phyloP scores from a whole-genome alignment of 2,888 invertebrate genomes.

The Noctua comes region DNA sequence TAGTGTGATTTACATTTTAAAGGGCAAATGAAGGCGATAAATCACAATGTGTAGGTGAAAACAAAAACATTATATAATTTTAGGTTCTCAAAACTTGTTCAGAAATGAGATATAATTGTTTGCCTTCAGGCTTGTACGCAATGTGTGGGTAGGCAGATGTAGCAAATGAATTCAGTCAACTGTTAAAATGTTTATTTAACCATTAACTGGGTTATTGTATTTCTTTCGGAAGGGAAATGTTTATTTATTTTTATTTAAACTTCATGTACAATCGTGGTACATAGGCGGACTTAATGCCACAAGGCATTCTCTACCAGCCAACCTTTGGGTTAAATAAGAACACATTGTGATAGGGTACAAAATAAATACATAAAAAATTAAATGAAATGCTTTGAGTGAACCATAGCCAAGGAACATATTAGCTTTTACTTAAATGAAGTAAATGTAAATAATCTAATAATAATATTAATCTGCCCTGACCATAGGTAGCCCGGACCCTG shows the following conservation, averaged over 20 bases:
- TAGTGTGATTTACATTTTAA: conserved; percentile 36
- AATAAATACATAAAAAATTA: no score
- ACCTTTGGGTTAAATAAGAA: no score
- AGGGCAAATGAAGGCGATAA: conserved; percentile 41
- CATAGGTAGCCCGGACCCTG: no score
- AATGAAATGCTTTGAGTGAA: background rate
- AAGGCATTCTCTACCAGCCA: no score
- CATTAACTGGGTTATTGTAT: background rate
- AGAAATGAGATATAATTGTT: conserved; percentile 3
- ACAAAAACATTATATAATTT: conserved; percentile 44
- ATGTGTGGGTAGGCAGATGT: conserved; percentile 17
- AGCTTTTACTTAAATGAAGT: background rate
- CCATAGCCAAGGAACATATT: background rate
- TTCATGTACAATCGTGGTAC: no score
- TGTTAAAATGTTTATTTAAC: background rate
- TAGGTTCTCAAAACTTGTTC: conserved; percentile 4
- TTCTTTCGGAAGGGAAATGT: background rate
- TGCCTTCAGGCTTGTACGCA: background rate
- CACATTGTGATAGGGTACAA: no score
- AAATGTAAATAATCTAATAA: no score
- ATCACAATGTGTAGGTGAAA: conserved; percentile 15
- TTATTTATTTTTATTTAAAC: no score
- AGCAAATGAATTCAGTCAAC: background rate
- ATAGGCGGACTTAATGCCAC: no score
- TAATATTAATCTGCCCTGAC: no score